Evolutionary conservation across 2,113 vertebrate genomes (phyloP).

Genomic region (Poicephalus gulielmi): DNA sequence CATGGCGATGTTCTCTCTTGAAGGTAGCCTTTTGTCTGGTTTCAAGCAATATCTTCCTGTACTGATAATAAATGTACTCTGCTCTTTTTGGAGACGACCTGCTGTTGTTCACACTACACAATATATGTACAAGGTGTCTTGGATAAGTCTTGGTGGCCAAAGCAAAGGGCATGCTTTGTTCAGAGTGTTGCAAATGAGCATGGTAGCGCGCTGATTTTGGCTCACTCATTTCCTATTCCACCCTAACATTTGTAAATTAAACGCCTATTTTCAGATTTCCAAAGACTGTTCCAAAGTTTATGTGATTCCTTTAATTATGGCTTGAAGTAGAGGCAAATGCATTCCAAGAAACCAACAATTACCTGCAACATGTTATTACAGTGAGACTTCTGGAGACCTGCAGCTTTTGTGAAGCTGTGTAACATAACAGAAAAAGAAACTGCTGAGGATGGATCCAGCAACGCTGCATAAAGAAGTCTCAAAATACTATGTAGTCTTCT

Average conservation of each 20-base stretch:
- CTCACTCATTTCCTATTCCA: conserved; percentile 60
- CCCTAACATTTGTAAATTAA: conserved; percentile 70
- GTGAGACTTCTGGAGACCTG: conserved; percentile 53
- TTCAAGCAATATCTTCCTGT: background rate
- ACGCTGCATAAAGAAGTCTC: conserved; percentile 9
- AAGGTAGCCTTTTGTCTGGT: background rate
- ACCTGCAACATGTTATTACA: conserved; percentile 71
- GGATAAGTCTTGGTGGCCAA: background rate
- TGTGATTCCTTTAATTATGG: conserved; percentile 78
- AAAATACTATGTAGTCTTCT: background rate
- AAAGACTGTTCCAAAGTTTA: conserved; percentile 63
- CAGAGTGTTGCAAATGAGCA: background rate
- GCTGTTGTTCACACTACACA: background rate
- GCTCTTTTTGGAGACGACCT: background rate
- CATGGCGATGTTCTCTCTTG: background rate
- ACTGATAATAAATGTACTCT: background rate
- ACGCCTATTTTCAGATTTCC: conserved; percentile 76
- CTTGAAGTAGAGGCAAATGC: conserved; percentile 65
- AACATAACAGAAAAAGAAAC: conserved; percentile 41
- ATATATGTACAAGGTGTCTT: background rate
- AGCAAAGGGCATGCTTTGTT: background rate
- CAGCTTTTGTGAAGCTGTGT: conserved; percentile 58
- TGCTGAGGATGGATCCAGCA: conserved; percentile 5
- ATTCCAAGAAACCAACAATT: conserved; percentile 74
- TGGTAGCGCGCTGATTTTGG: conserved; percentile 54